phyloP scores from a whole-genome alignment of 2,888 invertebrate genomes.

The Sinelater perroti region DNA sequence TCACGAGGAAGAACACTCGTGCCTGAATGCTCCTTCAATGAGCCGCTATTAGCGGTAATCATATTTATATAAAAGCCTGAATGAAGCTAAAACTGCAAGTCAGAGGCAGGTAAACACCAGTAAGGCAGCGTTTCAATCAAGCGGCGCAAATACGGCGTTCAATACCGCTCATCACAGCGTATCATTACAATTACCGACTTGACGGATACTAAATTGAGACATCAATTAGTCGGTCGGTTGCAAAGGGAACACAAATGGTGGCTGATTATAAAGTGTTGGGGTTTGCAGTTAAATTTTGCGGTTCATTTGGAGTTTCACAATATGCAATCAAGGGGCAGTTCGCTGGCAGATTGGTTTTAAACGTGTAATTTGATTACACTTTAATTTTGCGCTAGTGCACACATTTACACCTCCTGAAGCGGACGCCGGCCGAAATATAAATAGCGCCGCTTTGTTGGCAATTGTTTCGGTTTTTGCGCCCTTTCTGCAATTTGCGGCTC shows the following conservation, averaged over 20 bases:
- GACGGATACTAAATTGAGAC: constrained; percentile 49
- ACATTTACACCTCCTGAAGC: constrained; percentile 9
- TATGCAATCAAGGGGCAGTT: constrained; percentile 48
- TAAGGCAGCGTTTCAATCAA: constrained; percentile 11
- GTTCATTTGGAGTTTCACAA: constrained; percentile 50
- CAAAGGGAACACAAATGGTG: constrained; percentile 45
- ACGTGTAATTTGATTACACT: constrained; percentile 45
- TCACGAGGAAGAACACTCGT: too few species aligned
- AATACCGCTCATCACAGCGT: constrained; percentile 47
- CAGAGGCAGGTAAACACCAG: constrained; percentile 9
- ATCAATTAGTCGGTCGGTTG: constrained; percentile 45
- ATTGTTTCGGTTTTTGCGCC: too few species aligned
- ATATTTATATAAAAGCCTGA: too few species aligned
- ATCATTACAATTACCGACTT: constrained; percentile 50
- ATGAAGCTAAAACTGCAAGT: not conserved
- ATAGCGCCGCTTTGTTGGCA: not conserved
- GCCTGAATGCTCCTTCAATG: too few species aligned
- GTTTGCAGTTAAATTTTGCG: constrained; percentile 48
- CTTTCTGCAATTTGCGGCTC: too few species aligned
- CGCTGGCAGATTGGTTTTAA: constrained; percentile 43
- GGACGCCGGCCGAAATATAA: not conserved
- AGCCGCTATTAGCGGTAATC: too few species aligned
- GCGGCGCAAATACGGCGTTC: constrained; percentile 37
- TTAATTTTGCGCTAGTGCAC: constrained; percentile 30
- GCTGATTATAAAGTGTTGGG: constrained; percentile 49